Evolutionary conservation across 2,797 vertebrate genomes (phyloP).

Genomic region (Diplodus sargus): DNA sequence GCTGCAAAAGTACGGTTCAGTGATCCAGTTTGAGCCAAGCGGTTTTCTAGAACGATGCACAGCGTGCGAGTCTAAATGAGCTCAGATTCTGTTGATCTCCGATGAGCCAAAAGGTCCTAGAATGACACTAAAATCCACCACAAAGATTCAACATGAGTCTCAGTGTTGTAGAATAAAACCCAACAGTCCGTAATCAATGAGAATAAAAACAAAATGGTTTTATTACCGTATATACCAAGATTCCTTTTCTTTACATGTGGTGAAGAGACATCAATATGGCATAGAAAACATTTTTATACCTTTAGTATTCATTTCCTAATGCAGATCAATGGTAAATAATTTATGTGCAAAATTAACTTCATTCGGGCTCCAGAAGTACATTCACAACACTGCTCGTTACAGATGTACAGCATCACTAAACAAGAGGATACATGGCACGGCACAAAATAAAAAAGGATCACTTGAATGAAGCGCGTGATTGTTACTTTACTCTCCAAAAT

Average conservation of each 20-base stretch:
- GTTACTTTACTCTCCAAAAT: slow-evolving; percentile 2
- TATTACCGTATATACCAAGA: slow-evolving; percentile 2
- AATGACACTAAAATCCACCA: not conserved
- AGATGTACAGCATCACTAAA: slow-evolving; percentile 44
- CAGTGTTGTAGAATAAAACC: not conserved
- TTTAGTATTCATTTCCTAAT: slow-evolving; percentile 6
- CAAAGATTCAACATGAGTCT: not conserved
- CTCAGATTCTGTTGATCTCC: no score
- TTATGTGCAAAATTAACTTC: slow-evolving; percentile 62
- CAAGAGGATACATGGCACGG: slow-evolving; percentile 23
- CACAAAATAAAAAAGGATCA: slow-evolving; percentile 14
- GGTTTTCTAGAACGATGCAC: accelerated
- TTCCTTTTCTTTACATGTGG: not conserved
- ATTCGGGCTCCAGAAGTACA: slow-evolving; percentile 36
- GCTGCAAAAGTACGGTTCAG: slow-evolving; percentile 24
- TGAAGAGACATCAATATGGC: slow-evolving; percentile 5
- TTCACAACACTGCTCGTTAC: slow-evolving; percentile 52
- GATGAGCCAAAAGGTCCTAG: no score
- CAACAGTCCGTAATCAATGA: not conserved
- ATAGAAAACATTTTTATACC: not conserved
- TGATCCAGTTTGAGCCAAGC: not conserved
- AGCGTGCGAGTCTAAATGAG: not conserved
- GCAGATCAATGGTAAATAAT: slow-evolving; percentile 29
- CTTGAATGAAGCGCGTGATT: not conserved
- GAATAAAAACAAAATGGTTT: slow-evolving; percentile 20